Percentiles rank a stretch among this genome's conserved stretches.
phyloP scores from a whole-genome alignment of 2,797 vertebrate genomes.

The Spondyliosoma cantharus region DNA sequence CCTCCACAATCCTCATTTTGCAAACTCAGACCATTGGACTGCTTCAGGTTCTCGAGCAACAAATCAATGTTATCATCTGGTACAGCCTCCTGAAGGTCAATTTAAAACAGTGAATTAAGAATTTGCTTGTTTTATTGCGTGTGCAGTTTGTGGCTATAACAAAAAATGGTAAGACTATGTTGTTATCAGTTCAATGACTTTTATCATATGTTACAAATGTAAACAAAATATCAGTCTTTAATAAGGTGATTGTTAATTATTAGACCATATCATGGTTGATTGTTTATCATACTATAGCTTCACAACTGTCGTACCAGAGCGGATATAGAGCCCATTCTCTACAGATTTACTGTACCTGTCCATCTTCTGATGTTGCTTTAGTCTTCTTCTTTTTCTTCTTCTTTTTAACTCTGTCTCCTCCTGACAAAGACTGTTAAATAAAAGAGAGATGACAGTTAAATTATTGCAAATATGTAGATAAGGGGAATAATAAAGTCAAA shows the following conservation, averaged over 20 bases:
- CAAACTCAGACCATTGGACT: slow-evolving; percentile 77
- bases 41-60: slow-evolving; percentile 89
- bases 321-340: background rate
- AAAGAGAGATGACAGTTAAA: slow-evolving; percentile 39
- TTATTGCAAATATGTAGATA: background rate
- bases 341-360: slow-evolving; percentile 77
- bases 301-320: background rate
- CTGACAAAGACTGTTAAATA: slow-evolving; percentile 74
- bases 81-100: slow-evolving; percentile 71
- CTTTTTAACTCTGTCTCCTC: slow-evolving; percentile 86
- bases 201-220: background rate
- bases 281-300: background rate
- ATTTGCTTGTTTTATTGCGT: background rate
- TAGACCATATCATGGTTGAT: background rate
- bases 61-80: slow-evolving; percentile 89
- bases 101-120: background rate
- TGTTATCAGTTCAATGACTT: background rate
- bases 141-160: background rate
- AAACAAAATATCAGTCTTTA: background rate
- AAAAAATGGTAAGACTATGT: background rate
- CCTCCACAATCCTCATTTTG: slow-evolving; percentile 79
- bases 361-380: slow-evolving; percentile 81
- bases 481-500: background rate
- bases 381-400: slow-evolving; percentile 96
- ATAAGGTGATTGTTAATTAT: background rate